Evolutionary conservation across 1,140 invertebrate species (phyloP).

Genomic region (Ceratina japonica): DNA sequence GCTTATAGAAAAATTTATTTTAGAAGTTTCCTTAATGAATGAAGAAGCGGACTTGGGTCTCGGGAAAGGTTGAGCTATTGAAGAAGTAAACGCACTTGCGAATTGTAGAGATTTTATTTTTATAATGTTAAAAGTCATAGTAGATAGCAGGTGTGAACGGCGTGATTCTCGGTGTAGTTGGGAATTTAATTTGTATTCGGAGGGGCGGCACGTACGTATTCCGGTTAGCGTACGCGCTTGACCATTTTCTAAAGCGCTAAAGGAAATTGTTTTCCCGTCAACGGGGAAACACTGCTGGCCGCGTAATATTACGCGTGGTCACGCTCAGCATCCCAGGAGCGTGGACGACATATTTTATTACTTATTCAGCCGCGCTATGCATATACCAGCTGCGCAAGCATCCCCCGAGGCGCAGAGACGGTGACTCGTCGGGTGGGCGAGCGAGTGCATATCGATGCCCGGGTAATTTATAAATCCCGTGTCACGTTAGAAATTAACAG

Average conservation of each 20-base stretch:
- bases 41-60: no score
- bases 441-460: slow-evolving; percentile 24
- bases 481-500: slow-evolving; percentile 22
- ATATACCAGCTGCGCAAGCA: slow-evolving; percentile 21
- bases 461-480: slow-evolving; percentile 35
- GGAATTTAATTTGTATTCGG: slow-evolving; percentile 24
- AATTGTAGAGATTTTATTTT: no score
- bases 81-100: no score
- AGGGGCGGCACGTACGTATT: background rate
- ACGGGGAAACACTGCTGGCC: slow-evolving; percentile 47
- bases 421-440: background rate
- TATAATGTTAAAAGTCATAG: background rate
- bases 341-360: slow-evolving; percentile 61
- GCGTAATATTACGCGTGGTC: slow-evolving; percentile 65
- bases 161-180: background rate
- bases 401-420: background rate
- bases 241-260: slow-evolving; percentile 32
- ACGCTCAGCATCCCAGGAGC: slow-evolving; percentile 59
- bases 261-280: slow-evolving; percentile 60
- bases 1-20: background rate
- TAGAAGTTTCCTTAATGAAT: no score
- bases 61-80: no score
- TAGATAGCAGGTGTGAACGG: background rate
- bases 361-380: slow-evolving; percentile 55
- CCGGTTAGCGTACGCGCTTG: slow-evolving; percentile 4